These are phyloP conservation scores for Melanotaenia parkinsoni DNA, from an alignment of 2,797 vertebrate species.

Conservation along the genomic window DNA sequence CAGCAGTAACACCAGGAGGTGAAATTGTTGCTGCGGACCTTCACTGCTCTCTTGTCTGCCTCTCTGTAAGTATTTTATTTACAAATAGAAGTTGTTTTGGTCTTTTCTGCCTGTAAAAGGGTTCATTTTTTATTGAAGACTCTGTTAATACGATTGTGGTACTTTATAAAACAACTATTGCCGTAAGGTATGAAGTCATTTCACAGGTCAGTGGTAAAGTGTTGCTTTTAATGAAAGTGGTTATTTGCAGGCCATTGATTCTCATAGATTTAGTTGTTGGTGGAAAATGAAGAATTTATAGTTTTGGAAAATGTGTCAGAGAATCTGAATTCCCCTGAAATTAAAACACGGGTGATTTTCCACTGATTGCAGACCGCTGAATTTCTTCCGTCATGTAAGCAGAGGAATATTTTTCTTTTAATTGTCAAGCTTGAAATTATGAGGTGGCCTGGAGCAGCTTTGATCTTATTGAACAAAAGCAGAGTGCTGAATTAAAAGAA, in stretches of 20 bases:
- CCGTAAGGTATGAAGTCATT: not conserved
- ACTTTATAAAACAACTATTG: not conserved
- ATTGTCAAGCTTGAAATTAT: conserved; percentile 41
- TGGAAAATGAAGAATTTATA: not conserved
- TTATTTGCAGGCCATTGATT: conserved; percentile 1
- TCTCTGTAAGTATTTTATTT: conserved; percentile 73
- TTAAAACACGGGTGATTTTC: conserved; percentile 17
- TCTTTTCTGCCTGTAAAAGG: not conserved
- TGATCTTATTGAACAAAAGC: conserved; percentile 22
- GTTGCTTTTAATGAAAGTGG: not conserved
- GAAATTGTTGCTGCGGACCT: conserved; percentile 55
- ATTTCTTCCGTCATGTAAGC: conserved; percentile 7
- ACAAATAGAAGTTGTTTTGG: not conserved
- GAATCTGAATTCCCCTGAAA: conserved; percentile 15
- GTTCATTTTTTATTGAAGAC: not conserved
- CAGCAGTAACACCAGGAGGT: conserved; percentile 87
- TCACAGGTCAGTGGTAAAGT: no score
- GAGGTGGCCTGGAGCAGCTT: conserved; percentile 25
- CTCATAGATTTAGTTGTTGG: not conserved
- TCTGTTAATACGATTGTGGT: not conserved
- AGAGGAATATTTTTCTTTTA: conserved; percentile 20
- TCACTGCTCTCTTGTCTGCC: conserved; percentile 59
- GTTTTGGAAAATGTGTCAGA: not conserved
- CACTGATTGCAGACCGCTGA: not conserved
- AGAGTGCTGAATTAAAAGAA: conserved; percentile 26